Base-by-base conservation (phyloP, 2,797 vertebrate genomes). In the Steatocranus sp. region DNA sequence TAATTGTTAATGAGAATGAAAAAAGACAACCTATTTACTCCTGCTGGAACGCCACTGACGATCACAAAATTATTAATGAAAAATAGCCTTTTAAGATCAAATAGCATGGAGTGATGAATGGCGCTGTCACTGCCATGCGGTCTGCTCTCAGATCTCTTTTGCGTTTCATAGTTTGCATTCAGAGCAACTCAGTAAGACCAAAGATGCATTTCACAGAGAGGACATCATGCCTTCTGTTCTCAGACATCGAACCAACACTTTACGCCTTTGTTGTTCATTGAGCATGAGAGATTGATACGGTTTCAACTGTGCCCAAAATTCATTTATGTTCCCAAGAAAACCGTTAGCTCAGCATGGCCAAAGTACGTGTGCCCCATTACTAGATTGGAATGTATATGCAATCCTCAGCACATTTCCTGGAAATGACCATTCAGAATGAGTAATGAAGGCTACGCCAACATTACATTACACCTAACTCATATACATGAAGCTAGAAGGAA, bases 381-480 rank as follows among this genome's bases (percentile, higher is more conserved):
- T 36, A 81, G 88, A 94, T 87, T 91, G 91, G 81, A 92, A 91
- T 88, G 73, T 79, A 85, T 86, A 56, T 89, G 91, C 91, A 46
- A 36, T 82, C 84, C 87, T 94, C 94, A 93, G 93, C 93, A 92
- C 84, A 91, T 95, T 92, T 89, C 63, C 86, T 88, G 80, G 88
- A 92, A 95, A 96, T 95, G 93, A 93, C 91, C 92, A 80, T 88
- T 94, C 93, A 93, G 83, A 91, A 91, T 92, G 92, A 94, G 87
- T 94, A 93, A 95, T 93, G 94, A 91, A 89, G 88, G 80, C 87
- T 15, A 73, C 4, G 80, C 78, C 86, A 75, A 89, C 83, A 80
- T 90, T 87, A 87, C 86, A 90, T 92, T 87, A 89, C 82, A 87
- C 79, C 88, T 88, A 91, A 91, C 88, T 91, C 89, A 89, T 89